Evolutionary conservation across 2,113 vertebrate genomes (phyloP).

Genomic region (Rana temporaria): DNA sequence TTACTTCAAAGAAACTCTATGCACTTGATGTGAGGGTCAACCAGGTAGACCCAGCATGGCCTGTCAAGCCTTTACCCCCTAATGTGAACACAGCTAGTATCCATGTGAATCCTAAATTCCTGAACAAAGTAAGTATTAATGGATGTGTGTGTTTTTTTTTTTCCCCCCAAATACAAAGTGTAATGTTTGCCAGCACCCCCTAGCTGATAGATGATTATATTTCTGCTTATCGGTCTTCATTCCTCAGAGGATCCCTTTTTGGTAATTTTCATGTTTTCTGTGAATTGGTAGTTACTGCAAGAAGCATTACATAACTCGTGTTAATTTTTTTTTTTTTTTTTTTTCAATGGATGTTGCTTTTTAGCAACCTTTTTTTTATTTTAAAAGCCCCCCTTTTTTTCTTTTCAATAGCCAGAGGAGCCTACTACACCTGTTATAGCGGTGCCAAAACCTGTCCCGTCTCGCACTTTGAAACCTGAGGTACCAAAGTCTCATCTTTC

Average conservation of each 20-base stretch:
- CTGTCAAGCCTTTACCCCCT: conserved; percentile 93
- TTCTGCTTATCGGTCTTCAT: neutral
- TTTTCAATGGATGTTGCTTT: neutral
- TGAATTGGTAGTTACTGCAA: too few species aligned
- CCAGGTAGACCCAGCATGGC: conserved; percentile 95
- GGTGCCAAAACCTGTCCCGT: conserved; percentile 69
- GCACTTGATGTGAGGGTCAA: conserved; percentile 95
- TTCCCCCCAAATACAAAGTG: too few species aligned
- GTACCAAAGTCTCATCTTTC: conserved; percentile 83
- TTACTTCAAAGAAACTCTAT: conserved; percentile 95
- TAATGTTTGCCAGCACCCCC: too few species aligned
- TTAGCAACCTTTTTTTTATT: neutral
- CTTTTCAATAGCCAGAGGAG: conserved; percentile 84
- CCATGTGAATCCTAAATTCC: conserved; percentile 98
- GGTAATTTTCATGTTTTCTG: too few species aligned
- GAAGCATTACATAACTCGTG: too few species aligned
- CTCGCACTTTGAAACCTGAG: conserved; percentile 75
- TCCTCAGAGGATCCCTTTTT: too few species aligned
- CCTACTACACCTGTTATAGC: conserved; percentile 73
- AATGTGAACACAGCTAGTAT: conserved; percentile 95
- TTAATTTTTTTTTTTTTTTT: too few species aligned
- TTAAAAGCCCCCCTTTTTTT: conserved; percentile 53
- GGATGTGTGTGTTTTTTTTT: too few species aligned
- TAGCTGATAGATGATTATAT: neutral
- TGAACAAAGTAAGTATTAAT: conserved; percentile 87